These are phyloP conservation scores for Hyles euphorbiae DNA, from an alignment of 1,140 invertebrate genomes.

Conservation along the genomic window DNA sequence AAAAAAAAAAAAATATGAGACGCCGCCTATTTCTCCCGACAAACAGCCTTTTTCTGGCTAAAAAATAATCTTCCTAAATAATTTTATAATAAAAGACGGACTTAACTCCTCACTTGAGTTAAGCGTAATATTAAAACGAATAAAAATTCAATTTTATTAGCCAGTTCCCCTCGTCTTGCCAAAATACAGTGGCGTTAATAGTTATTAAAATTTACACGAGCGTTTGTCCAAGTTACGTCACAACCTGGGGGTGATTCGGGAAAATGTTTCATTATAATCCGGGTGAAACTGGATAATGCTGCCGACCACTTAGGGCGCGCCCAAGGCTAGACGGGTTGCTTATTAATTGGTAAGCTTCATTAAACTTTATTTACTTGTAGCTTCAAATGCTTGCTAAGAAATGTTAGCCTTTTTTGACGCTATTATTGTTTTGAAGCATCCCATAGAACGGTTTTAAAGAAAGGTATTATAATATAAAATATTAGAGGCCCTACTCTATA, in stretches of 20 bases:
- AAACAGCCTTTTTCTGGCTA: too few relatives aligned
- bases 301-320: not conserved
- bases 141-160: too few relatives aligned
- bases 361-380: not conserved
- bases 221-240: not conserved
- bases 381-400: not conserved
- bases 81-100: too few relatives aligned
- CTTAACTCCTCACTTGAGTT: too few relatives aligned
- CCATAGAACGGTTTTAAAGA: not conserved
- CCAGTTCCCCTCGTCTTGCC: too few relatives aligned
- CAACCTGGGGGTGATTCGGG: not conserved
- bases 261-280: slow-evolving; percentile 4
- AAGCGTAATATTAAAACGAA: too few relatives aligned
- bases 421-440: not conserved
- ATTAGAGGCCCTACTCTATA: too few relatives aligned
- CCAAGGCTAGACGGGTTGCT: not conserved
- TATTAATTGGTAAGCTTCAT: not conserved
- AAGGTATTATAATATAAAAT: too few relatives aligned
- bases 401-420: not conserved
- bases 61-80: too few relatives aligned
- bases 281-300: not conserved
- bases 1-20: too few relatives aligned
- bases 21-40: too few relatives aligned
- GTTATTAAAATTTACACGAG: not conserved
- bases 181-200: too few relatives aligned